Percentiles rank a stretch among this genome's conserved stretches.
Conservation (phyloP, 1,140 invertebrate species). For the Eupristina koningsbergeri region DNA sequence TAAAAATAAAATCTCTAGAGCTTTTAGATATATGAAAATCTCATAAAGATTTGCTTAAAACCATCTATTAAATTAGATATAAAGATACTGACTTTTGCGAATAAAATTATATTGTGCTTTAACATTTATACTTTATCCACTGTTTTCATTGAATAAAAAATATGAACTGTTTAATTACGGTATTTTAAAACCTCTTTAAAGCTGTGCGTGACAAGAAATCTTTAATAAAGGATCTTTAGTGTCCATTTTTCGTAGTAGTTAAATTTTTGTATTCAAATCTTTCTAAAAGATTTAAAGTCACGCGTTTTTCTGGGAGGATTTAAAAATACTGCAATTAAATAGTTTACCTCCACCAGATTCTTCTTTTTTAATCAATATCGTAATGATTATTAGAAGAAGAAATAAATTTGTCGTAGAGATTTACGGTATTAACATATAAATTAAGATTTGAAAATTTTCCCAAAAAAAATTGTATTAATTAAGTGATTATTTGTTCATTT, state of each 20-base stretch:
- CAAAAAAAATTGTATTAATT: too few species aligned
- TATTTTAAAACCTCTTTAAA: not conserved
- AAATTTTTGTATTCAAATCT: constrained; percentile 12
- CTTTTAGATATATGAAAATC: too few species aligned
- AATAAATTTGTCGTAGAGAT: too few species aligned
- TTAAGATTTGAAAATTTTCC: too few species aligned
- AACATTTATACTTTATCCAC: not conserved
- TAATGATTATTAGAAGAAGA: not conserved
- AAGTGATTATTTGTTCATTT: too few species aligned
- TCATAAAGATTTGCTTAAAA: too few species aligned
- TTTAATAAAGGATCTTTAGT: constrained; percentile 3
- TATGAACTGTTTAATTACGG: constrained; percentile 11
- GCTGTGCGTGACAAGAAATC: constrained; percentile 1
- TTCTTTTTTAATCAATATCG: not conserved
- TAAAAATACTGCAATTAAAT: not conserved
- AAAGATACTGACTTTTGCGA: too few species aligned
- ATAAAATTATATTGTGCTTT: not conserved
- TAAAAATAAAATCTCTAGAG: too few species aligned
- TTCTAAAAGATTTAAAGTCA: not conserved
- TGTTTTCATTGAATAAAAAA: not conserved
- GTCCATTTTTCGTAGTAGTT: constrained; percentile 14
- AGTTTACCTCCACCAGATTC: not conserved
- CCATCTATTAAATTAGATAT: too few species aligned
- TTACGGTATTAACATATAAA: too few species aligned
- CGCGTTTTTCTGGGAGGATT: not conserved